phyloP scores from a whole-genome alignment of 2,113 vertebrate genomes.

The Cynocephalus volans region DNA sequence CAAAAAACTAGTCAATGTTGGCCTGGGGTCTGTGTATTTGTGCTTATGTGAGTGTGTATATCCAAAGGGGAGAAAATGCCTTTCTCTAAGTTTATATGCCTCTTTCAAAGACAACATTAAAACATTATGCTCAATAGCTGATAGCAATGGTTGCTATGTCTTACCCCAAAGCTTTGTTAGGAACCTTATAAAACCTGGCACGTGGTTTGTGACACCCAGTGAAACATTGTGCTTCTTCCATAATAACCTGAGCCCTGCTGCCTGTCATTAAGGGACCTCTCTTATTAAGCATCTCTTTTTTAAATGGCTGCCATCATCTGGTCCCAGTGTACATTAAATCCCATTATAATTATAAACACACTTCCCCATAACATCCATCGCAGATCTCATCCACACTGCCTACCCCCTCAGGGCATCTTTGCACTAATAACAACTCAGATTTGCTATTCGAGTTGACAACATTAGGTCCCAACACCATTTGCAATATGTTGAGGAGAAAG shows the following conservation, averaged over 20 bases:
- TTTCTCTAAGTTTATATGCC: conserved; percentile 1
- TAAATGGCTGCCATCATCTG: conserved; percentile 90
- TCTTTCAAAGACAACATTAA: conserved; percentile 46
- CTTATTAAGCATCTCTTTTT: conserved; percentile 87
- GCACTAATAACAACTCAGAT: conserved; percentile 87
- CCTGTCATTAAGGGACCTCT: conserved; percentile 79
- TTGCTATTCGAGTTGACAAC: conserved; percentile 86
- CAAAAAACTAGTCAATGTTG: not conserved
- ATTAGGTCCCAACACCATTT: conserved; percentile 80
- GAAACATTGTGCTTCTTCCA: not conserved
- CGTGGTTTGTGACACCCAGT: conserved; percentile 73
- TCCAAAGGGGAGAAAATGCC: conserved; percentile 53
- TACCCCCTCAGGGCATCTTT: conserved; percentile 89
- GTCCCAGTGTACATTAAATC: conserved; percentile 91
- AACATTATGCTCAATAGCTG: not conserved
- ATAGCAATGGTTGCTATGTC: not conserved
- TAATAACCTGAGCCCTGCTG: conserved; percentile 75
- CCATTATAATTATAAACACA: conserved; percentile 92
- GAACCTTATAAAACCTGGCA: conserved; percentile 77
- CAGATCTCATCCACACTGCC: conserved; percentile 87
- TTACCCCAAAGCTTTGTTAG: conserved; percentile 78
- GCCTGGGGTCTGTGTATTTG: not conserved
- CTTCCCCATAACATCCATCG: conserved; percentile 87
- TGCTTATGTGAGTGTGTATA: not conserved
- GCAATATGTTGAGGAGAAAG: conserved; percentile 22